A percentile compares a stretch with the other conserved stretches of the same genome.
Conservation (phyloP, 2,888 invertebrate species). For the Oscheius sp. region DNA sequence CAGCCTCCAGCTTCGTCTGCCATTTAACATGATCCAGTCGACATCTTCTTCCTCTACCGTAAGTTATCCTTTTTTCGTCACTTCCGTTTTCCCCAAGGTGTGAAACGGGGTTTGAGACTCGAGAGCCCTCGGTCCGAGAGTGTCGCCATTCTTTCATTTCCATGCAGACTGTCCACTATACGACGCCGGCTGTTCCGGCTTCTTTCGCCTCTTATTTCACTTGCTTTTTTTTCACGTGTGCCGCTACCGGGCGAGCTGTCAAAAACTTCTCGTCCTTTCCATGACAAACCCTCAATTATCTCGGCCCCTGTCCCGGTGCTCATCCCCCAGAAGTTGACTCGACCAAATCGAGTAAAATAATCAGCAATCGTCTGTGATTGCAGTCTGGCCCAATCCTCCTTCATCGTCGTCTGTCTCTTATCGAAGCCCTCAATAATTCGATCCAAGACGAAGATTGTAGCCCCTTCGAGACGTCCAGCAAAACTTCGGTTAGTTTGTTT, state of each 20-base stretch:
- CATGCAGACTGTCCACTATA: slow-evolving; percentile 2
- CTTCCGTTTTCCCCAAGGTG: slow-evolving; percentile 10
- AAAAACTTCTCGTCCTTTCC: background rate
- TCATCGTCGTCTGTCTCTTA: slow-evolving; percentile 38
- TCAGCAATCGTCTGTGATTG: background rate
- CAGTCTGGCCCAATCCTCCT: slow-evolving; percentile 25
- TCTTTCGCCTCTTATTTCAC: background rate
- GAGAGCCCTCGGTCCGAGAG: slow-evolving; percentile 23
- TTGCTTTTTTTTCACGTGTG: background rate
- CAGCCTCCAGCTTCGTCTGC: slow-evolving; percentile 33
- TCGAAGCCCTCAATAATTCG: slow-evolving; percentile 44
- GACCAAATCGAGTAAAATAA: no score
- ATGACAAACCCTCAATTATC: background rate
- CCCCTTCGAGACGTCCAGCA: slow-evolving; percentile 17
- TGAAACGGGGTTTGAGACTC: slow-evolving; percentile 19
- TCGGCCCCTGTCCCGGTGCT: background rate
- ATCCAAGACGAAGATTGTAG: slow-evolving; percentile 40
- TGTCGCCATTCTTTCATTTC: background rate
- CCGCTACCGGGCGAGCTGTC: background rate
- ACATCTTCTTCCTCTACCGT: slow-evolving; percentile 1
- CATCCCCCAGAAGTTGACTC: background rate
- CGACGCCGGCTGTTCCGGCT: background rate
- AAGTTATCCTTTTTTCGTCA: background rate
- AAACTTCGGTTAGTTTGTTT: slow-evolving; percentile 2
- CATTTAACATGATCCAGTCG: slow-evolving; percentile 38